Percentiles rank a stretch among this genome's conserved stretches.
These are phyloP conservation scores for Apis dorsata DNA, from an alignment of 1,140 invertebrate genomes.

Conservation along the genomic window DNA sequence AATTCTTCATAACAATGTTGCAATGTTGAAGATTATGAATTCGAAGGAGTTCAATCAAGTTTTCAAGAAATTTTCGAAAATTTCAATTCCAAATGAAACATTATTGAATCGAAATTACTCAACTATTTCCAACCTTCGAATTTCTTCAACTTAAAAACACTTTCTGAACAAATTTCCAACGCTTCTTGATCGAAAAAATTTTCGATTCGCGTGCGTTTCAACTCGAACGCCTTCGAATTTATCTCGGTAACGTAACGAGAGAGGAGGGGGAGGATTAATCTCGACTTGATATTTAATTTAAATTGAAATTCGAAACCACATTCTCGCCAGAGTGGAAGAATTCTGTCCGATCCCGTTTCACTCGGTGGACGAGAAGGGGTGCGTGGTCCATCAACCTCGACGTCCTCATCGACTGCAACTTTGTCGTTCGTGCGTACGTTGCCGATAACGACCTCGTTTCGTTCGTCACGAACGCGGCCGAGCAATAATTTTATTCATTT, in stretches of 20 bases:
- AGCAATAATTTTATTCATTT: constrained; percentile 40
- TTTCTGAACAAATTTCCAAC: too few relatives aligned
- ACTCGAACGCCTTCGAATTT: background rate
- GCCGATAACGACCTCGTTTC: constrained; percentile 12
- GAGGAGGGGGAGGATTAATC: background rate
- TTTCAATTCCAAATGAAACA: background rate
- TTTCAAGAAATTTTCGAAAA: background rate
- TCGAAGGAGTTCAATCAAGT: background rate
- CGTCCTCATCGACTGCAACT: constrained; percentile 44
- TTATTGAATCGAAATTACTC: background rate
- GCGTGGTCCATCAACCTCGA: background rate
- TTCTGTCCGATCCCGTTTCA: constrained; percentile 12
- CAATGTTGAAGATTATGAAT: background rate
- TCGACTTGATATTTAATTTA: background rate
- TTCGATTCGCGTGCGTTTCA: too few relatives aligned
- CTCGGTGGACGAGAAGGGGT: background rate
- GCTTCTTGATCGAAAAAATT: too few relatives aligned
- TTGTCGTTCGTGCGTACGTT: constrained; percentile 33
- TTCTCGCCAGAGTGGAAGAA: constrained; percentile 5
- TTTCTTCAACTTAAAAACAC: too few relatives aligned
- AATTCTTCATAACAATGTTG: too few relatives aligned
- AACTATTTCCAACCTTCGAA: too few relatives aligned
- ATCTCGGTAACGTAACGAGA: too few relatives aligned
- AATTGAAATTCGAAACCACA: background rate
- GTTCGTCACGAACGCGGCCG: constrained; percentile 5